Evolutionary conservation across 2,797 vertebrate genomes (phyloP), one percentile per base, ranked within the genome.

Genomic region (Leptodactylus fallax): DNA sequence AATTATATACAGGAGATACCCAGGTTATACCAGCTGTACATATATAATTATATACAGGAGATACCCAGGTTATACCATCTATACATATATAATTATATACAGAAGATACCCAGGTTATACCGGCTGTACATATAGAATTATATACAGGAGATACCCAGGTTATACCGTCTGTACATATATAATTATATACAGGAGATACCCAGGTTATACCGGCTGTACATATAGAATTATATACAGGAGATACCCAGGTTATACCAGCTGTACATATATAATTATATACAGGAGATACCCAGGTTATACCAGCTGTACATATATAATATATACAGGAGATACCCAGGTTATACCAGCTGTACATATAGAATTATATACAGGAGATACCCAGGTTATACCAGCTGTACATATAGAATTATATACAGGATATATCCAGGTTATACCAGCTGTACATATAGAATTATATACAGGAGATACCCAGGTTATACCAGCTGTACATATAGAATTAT

Each of bases 11-110:
- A 74, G 71, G 3, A 51, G 19, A n/a, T 51, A 2, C 11, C 11
- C 6, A 36, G 1, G 6, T 71, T 71, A 72, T 77, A 77, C 21
- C 74, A 53, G 74, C 74, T 45, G 67, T 45, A 23, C 21, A 53
- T 53, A 53, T 53, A 53, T 53, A n/a, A 77, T 23, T 77, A 77
- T 23, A 77, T 72, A 69, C 65, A 74, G 71, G 3, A 51, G 19
- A 74, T 49, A 0, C 74, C 21, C 49, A 77, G 74, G 74, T 77
- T 77, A 77, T n/a, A n/a, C n/a, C n/a, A n/a, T n/a, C n/a, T n/a
- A n/a, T n/a, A n/a, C n/a, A n/a, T n/a, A n/a, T n/a, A n/a, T n/a
- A n/a, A n/a, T n/a, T n/a, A n/a, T n/a, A n/a, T n/a, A n/a, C n/a
- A n/a, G n/a, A 36, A 77, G 74, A n/a, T 51, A 2, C 11, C 11